Evolutionary conservation across 2,113 vertebrate species (phyloP).

Genomic region (Hydrolagus affinis): DNA sequence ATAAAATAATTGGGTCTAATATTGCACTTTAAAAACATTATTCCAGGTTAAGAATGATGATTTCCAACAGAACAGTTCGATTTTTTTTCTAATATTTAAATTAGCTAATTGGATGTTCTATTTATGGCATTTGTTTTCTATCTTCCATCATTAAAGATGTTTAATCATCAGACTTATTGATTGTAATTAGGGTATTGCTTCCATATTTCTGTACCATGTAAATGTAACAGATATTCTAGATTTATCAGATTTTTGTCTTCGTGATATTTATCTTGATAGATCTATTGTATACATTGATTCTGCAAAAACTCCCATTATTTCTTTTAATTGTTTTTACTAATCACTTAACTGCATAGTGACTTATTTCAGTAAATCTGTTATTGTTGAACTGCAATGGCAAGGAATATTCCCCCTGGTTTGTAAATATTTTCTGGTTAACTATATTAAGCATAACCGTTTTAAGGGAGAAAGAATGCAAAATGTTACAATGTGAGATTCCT

Average conservation of each 20-base stretch:
- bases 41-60: conserved; percentile 3
- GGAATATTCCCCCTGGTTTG: not conserved
- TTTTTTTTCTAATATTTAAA: not conserved
- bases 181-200: conserved; percentile 16
- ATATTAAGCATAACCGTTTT: conserved; percentile 9
- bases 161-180: conserved; percentile 17
- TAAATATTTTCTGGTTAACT: not conserved
- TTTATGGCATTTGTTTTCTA: conserved; percentile 13
- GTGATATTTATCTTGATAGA: not conserved
- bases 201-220: conserved; percentile 1
- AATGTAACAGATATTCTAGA: not conserved
- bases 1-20: conserved; percentile 8
- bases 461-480: not conserved
- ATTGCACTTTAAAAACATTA: conserved; percentile 23
- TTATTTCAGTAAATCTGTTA: conserved; percentile 4
- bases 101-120: not conserved
- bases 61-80: not conserved
- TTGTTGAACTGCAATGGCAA: not conserved
- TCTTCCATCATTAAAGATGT: not conserved
- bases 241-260: conserved; percentile 3
- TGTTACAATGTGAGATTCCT: not conserved
- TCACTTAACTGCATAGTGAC: conserved; percentile 1
- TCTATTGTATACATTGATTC: not conserved
- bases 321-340: conserved; percentile 12
- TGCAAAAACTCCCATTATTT: conserved; percentile 14